phyloP scores from a whole-genome alignment of 2,797 vertebrate genomes.

The Merluccius polli region DNA sequence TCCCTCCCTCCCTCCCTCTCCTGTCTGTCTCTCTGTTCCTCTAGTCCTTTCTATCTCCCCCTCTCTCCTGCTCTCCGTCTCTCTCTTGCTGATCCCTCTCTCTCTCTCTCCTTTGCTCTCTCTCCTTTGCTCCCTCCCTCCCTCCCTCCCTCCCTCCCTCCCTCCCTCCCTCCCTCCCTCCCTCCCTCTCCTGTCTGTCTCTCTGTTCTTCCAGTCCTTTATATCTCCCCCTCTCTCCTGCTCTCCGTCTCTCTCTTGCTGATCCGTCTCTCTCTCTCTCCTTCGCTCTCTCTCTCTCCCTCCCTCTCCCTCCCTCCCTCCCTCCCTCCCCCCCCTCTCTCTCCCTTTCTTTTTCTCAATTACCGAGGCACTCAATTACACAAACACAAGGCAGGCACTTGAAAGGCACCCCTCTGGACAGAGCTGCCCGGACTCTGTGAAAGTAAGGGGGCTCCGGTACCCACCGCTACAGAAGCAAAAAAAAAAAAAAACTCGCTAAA shows the following conservation, averaged over 20 bases:
- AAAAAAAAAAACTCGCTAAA: background rate
- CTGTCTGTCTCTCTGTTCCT: background rate
- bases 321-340: slow-evolving; percentile 11
- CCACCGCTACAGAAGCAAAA: slow-evolving; percentile 6
- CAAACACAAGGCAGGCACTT: slow-evolving; percentile 39
- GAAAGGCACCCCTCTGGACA: slow-evolving; percentile 19
- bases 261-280: background rate
- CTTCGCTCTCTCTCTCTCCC: background rate
- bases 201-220: slow-evolving; percentile 11
- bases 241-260: slow-evolving; percentile 11
- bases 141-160: slow-evolving; percentile 14
- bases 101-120: slow-evolving; percentile 10
- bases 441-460: slow-evolving; percentile 14
- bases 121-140: slow-evolving; percentile 24
- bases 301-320: slow-evolving; percentile 16
- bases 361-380: slow-evolving; percentile 40
- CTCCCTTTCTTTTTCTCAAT: slow-evolving; percentile 11
- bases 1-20: background rate
- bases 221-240: slow-evolving; percentile 18
- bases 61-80: background rate
- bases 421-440: background rate
- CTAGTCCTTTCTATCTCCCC: no score
- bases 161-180: slow-evolving; percentile 4
- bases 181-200: slow-evolving; percentile 13
- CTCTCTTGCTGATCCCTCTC: background rate